A percentile compares a stretch with the other conserved stretches of the same genome.
phyloP scores from a whole-genome alignment of 2,797 vertebrate genomes.

The Xenops minutus region DNA sequence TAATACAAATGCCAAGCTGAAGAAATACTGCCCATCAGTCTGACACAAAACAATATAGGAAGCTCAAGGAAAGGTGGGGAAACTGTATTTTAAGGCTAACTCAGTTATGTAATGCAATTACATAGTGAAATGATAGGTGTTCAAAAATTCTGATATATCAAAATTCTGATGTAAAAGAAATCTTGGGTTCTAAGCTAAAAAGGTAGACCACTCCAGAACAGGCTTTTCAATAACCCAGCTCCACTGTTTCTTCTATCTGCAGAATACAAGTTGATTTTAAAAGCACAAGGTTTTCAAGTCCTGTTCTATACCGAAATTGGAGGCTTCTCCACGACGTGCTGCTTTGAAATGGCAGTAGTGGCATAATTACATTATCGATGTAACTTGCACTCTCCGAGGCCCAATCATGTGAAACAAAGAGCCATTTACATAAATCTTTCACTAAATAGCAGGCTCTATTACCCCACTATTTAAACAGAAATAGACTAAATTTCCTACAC shows the following conservation, averaged over 20 bases:
- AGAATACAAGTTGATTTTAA: not conserved
- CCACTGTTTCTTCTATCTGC: not conserved
- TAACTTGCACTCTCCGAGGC: conserved; percentile 1
- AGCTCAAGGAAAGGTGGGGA: not conserved
- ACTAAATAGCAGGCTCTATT: conserved; percentile 45
- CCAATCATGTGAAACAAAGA: conserved; percentile 55
- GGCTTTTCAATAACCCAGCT: not conserved
- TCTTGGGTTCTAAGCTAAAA: not conserved
- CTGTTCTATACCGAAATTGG: not conserved
- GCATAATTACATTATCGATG: conserved; percentile 32
- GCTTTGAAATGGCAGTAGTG: conserved; percentile 15
- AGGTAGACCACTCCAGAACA: not conserved
- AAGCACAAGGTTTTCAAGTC: not conserved
- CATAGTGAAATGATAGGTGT: not conserved
- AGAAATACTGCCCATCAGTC: not conserved
- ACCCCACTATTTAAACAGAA: conserved; percentile 46
- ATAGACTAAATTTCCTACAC: conserved; percentile 26
- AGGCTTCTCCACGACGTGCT: not conserved
- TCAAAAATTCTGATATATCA: not conserved
- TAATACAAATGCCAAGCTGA: not conserved
- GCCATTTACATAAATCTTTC: conserved; percentile 43
- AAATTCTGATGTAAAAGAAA: not conserved
- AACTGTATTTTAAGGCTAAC: not conserved
- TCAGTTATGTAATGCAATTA: not conserved
- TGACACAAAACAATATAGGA: not conserved